Evolutionary conservation across 2,888 invertebrate genomes (phyloP), one percentile per base, ranked within the genome.

Genomic region (Idaea biselata): DNA sequence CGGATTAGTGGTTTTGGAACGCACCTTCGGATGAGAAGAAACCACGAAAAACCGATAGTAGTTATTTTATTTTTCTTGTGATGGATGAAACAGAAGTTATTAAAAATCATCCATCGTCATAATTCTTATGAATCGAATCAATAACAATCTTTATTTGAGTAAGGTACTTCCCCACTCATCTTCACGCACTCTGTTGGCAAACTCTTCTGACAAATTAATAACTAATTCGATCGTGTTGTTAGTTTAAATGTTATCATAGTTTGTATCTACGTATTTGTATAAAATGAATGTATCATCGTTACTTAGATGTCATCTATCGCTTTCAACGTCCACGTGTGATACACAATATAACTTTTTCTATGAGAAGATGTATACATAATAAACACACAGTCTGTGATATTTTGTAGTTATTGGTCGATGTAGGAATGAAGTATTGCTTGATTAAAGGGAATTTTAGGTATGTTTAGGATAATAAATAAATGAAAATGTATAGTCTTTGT

Each of bases 301-400:
- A 86, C 82, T 72, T 87, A 87, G 84, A 88, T 86, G 87, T 89
- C 91, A 89, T 90, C 86, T 87, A 86, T 89, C 87, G 88, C 86
- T 89, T 84, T 89, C 87, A 84, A 89, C 92, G 92, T 92, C 91
- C 92, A 91, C 87, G 90, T 91, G 91, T 91, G 82, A 89, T 90
- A 91, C 91, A 89, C 89, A 88, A 67, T 86, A 88, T 75, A 74
- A 89, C 84, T 90, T 90, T 72, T 91, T 91, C 91, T 92, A 91
- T 87, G 89, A 92, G 91, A 91, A 89, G 86, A 92, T 90, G 90
- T 91, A 91, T 91, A 91, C 92, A 92, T 91, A 91, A 91, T 91
- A 90, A 91, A 91, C 86, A 91, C 88, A 88, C 89, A 86, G 91
- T 91, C 92, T 92, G 92, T 92, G 92, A 92, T 92, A 92, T 92